Evolutionary conservation across 37 sponge, comb jelly and placozoan genomes (phyloP).

Genomic region (Halisarca cf. caerulea): DNA sequence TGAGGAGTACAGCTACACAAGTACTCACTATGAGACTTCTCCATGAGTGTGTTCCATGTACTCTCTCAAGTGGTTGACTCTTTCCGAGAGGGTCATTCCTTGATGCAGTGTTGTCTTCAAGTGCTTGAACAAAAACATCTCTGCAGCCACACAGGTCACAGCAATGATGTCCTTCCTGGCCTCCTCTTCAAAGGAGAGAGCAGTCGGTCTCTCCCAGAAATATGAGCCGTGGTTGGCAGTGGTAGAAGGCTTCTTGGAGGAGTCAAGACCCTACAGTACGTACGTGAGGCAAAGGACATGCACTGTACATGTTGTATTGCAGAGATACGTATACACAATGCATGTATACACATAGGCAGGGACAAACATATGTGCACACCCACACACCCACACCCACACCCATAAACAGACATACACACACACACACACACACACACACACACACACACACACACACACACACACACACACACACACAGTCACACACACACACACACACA

Average conservation of each 20-base stretch:
- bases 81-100: slow-evolving; percentile 32
- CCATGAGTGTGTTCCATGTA: slow-evolving; percentile 34
- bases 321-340: no score
- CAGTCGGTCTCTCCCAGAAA: slow-evolving; percentile 1
- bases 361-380: no score
- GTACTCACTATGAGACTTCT: slow-evolving; percentile 55
- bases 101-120: slow-evolving; percentile 51
- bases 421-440: not conserved
- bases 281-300: no score
- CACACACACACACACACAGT: slow-evolving; percentile 22
- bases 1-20: no score
- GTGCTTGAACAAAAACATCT: slow-evolving; percentile 59
- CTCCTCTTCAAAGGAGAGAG: slow-evolving; percentile 61
- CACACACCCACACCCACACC: no score
- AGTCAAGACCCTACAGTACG: no score
- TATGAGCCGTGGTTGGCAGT: not conserved
- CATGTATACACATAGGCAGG: no score
- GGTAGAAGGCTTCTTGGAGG: no score
- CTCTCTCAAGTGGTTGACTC: slow-evolving; percentile 40
- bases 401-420: no score
- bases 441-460: slow-evolving; percentile 22
- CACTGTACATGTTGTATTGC: no score
- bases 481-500: slow-evolving; percentile 37
- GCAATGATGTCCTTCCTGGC: slow-evolving; percentile 52
- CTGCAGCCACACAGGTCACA: slow-evolving; percentile 41